Conservation (phyloP, 30 jellyfish, hydroid and myxozoan genomes). For the Sanderia malayensis region DNA sequence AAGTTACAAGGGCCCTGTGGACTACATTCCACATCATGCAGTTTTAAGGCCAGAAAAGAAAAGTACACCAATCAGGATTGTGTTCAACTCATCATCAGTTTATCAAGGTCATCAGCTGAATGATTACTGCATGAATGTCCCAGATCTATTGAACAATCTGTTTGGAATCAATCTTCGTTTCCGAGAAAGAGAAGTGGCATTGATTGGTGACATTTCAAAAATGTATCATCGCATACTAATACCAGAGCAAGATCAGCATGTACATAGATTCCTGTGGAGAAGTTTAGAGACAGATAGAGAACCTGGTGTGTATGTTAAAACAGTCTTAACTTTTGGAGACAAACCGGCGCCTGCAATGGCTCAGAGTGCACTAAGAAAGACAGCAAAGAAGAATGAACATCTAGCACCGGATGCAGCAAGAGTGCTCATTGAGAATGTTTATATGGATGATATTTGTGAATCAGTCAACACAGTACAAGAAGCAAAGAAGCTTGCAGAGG, state of each 20-base stretch:
- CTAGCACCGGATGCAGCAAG: constrained; percentile 54
- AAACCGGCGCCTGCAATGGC: constrained; percentile 70
- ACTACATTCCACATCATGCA: constrained; percentile 20
- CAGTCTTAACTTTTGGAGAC: constrained; percentile 54
- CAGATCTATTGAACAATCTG: background rate
- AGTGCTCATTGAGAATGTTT: constrained; percentile 8
- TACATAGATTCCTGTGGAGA: constrained; percentile 58
- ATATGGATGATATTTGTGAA: constrained; percentile 66
- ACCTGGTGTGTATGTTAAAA: constrained; percentile 51
- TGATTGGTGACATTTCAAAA: constrained; percentile 44
- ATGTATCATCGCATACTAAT: constrained; percentile 47
- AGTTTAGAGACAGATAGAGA: constrained; percentile 4
- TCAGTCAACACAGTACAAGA: constrained; percentile 33
- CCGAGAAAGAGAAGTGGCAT: constrained; percentile 14
- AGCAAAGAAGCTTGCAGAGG: constrained; percentile 45
- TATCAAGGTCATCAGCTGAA: background rate
- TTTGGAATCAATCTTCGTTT: background rate
- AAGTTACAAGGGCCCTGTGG: constrained; percentile 19
- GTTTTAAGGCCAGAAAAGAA: constrained; percentile 25
- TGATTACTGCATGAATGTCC: background rate
- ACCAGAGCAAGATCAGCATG: constrained; percentile 58
- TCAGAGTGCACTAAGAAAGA: constrained; percentile 16
- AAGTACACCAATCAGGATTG: constrained; percentile 17
- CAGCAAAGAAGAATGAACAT: constrained; percentile 31
- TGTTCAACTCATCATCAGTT: constrained; percentile 13